These are phyloP conservation scores for Phalacrocorax aristotelis DNA, from an alignment of 2,113 vertebrate genomes.

Conservation along the genomic window DNA sequence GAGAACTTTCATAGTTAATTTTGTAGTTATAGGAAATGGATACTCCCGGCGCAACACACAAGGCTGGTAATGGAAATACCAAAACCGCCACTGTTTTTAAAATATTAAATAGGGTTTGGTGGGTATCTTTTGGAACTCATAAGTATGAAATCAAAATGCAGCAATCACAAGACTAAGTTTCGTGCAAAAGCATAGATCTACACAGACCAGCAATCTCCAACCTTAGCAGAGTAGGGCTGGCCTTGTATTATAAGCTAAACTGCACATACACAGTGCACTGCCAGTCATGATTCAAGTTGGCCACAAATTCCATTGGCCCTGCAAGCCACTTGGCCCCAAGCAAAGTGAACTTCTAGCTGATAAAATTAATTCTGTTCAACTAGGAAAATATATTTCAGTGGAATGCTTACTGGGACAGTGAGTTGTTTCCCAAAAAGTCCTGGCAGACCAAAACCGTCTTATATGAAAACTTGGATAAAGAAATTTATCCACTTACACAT, in stretches of 20 bases:
- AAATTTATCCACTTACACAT: constrained; percentile 36
- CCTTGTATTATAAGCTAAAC: constrained; percentile 40
- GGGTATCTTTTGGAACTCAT: constrained; percentile 62
- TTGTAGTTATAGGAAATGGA: neutral
- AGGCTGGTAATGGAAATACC: constrained; percentile 67
- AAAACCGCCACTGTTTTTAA: constrained; percentile 67
- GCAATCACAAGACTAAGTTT: constrained; percentile 76
- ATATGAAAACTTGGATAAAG: constrained; percentile 14
- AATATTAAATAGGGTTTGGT: constrained; percentile 57
- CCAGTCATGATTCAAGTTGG: neutral
- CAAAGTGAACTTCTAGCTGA: constrained; percentile 9
- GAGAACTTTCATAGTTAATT: constrained; percentile 79
- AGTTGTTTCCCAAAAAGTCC: neutral
- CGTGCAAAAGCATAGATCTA: constrained; percentile 76
- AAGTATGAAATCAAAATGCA: constrained; percentile 72
- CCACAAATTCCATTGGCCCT: constrained; percentile 28
- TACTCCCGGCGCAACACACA: constrained; percentile 68
- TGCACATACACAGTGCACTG: constrained; percentile 36
- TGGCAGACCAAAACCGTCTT: constrained; percentile 30
- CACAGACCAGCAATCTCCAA: constrained; percentile 75
- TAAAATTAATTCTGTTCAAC: constrained; percentile 40
- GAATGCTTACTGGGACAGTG: constrained; percentile 13
- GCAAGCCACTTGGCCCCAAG: neutral
- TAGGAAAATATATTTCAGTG: constrained; percentile 36
- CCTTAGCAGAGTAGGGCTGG: constrained; percentile 69